Conservation (phyloP, 30 jellyfish, hydroid and myxozoan genomes). For the Aurelia aurita complex sp. Pacific region DNA sequence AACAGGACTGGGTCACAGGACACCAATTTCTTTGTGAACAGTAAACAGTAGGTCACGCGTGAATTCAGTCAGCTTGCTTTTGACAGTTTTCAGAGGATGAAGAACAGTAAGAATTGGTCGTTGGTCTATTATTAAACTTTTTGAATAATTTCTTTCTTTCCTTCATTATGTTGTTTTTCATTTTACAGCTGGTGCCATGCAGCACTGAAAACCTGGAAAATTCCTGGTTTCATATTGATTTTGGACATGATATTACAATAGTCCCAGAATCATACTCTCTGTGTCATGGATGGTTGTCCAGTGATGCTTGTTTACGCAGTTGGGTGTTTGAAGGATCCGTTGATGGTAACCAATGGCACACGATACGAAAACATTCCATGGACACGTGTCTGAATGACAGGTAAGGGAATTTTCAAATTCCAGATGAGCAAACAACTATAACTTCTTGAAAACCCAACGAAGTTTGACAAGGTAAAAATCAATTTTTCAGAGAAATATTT, state of each 20-base stretch:
- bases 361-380: slow-evolving; percentile 51
- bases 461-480: no score
- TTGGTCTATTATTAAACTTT: not conserved
- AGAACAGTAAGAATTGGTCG: not conserved
- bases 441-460: no score
- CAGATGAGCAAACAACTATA: no score
- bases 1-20: no score
- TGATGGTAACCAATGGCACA: slow-evolving; percentile 71
- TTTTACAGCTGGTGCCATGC: slow-evolving; percentile 65
- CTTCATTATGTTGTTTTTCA: not conserved
- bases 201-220: slow-evolving; percentile 75
- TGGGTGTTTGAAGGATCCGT: slow-evolving; percentile 84
- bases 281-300: slow-evolving; percentile 85
- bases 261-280: slow-evolving; percentile 57
- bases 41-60: no score
- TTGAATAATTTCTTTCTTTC: not conserved
- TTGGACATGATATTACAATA: slow-evolving; percentile 52
- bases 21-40: no score
- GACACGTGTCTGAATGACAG: slow-evolving; percentile 66
- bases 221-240: slow-evolving; percentile 74
- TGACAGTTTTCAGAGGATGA: no score
- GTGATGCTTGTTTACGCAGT: slow-evolving; percentile 59
- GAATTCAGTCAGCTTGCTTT: no score
- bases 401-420: not conserved
- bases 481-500: no score